These are phyloP conservation scores for Dynastes tityus DNA, from an alignment of 2,888 invertebrate species.

Conservation along the genomic window DNA sequence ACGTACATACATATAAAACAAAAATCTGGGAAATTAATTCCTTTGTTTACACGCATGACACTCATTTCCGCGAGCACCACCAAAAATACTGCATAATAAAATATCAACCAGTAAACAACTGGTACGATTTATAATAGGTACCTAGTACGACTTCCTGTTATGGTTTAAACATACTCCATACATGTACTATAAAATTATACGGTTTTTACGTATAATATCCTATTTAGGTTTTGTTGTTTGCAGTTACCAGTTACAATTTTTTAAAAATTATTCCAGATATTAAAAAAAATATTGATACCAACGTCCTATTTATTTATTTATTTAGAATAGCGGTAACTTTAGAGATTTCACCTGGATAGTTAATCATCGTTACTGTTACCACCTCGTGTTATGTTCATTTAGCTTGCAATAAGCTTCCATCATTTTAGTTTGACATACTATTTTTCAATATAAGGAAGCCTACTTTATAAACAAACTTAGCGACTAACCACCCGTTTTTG, in stretches of 20 bases:
- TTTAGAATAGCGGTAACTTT: too few species aligned
- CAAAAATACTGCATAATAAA: constrained; percentile 16
- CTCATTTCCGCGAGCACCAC: constrained; percentile 30
- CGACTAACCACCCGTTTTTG: too few species aligned
- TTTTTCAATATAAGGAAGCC: too few species aligned
- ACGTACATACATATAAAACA: constrained; percentile 7
- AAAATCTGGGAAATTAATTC: constrained; percentile 36
- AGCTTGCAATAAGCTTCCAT: too few species aligned
- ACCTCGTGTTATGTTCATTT: too few species aligned
- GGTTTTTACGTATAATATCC: neutral
- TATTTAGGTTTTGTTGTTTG: neutral
- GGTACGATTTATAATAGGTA: constrained; percentile 14
- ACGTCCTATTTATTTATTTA: too few species aligned
- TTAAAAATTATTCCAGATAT: neutral
- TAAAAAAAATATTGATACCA: too few species aligned
- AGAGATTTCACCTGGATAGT: too few species aligned
- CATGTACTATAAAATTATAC: constrained; percentile 16
- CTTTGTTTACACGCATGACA: constrained; percentile 41
- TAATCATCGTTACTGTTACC: too few species aligned
- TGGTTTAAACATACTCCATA: neutral
- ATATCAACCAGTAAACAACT: constrained; percentile 23
- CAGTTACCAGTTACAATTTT: neutral
- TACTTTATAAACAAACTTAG: too few species aligned
- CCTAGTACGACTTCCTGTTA: constrained; percentile 13
- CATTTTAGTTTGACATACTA: too few species aligned